Base-by-base conservation (phyloP, 2,113 vertebrate species). In the Plecotus auritus region DNA sequence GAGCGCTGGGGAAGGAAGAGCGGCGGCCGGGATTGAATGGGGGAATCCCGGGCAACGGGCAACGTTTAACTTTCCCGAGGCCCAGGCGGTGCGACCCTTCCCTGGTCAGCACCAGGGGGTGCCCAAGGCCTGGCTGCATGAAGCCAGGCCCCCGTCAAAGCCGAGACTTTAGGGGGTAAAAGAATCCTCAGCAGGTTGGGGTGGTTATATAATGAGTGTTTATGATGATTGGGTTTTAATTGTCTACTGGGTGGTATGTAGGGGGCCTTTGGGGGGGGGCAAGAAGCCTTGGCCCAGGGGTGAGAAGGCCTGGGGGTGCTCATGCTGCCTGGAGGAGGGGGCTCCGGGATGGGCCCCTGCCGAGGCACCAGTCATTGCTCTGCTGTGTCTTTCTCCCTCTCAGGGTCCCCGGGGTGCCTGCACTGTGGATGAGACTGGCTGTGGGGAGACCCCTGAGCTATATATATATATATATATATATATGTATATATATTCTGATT, bases 161-260 rank as follows among this genome's bases (percentile, higher is more conserved):
- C 86, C 1, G 77, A 90, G 90, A 66, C 92, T 94, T 66, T 11
- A 5, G 90, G 91, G 97, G 88, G 56, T 74, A 13, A 47, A 47
- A 47, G 70, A 85, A 32, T 59, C 82, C 88, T 82, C 37, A 8
- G 88, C 82, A 64, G 88, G 35, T 35, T 64, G 88, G 90, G 61
- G 82, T 64, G 92, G 97, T 97, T 97, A 97, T 92, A 96, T 97
- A 97, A 97, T 95, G 94, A 97, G 42, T 85, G 67, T 80, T 96
- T 88, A 54, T 90, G 93, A 74, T 97, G 97, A 95, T 88, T 93
- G 93, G 94, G 47, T 90, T 90, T 88, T 97, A 97, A 97, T 96
- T 97, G 95, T 90, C 32, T 82, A 30, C 61, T 76, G 95, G 61
- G 77, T 54, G 70, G 73, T n/a, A 59, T 81, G 82, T 12, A 64